Percentiles rank a stretch among this genome's conserved stretches.
These are phyloP conservation scores for Bettongia penicillata DNA, from an alignment of 2,113 vertebrate species.

Conservation along the genomic window DNA sequence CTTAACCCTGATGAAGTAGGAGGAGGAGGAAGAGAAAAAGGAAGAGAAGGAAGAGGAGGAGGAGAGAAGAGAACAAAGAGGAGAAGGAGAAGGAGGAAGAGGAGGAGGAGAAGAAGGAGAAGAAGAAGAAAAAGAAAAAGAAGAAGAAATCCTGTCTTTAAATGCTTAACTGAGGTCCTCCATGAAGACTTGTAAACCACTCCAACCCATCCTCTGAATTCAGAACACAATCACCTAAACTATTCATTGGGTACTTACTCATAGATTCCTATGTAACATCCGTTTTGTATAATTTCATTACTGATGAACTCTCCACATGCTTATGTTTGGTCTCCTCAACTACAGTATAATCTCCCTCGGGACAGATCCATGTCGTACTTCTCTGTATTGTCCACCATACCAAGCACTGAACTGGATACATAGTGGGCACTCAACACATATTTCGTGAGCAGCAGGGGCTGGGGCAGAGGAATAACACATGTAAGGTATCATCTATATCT, in stretches of 20 bases:
- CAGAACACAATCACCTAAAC: background rate
- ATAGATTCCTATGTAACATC: background rate
- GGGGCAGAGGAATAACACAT: too few species aligned
- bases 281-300: background rate
- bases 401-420: background rate
- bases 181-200: background rate
- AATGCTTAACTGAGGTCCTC: background rate
- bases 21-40: too few species aligned
- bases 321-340: background rate
- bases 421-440: background rate
- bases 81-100: too few species aligned
- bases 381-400: background rate
- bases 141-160: background rate
- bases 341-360: background rate
- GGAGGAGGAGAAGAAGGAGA: too few species aligned
- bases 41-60: too few species aligned
- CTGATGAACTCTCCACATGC: background rate
- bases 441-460: constrained; percentile 16
- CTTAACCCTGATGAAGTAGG: too few species aligned
- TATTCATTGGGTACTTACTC: background rate
- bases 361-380: background rate
- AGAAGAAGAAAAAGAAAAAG: too few species aligned
- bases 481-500: background rate
- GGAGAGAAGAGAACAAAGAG: too few species aligned
- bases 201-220: background rate